Base-by-base conservation (phyloP, 2,888 invertebrate genomes). In the Drosophila maculinotata region DNA sequence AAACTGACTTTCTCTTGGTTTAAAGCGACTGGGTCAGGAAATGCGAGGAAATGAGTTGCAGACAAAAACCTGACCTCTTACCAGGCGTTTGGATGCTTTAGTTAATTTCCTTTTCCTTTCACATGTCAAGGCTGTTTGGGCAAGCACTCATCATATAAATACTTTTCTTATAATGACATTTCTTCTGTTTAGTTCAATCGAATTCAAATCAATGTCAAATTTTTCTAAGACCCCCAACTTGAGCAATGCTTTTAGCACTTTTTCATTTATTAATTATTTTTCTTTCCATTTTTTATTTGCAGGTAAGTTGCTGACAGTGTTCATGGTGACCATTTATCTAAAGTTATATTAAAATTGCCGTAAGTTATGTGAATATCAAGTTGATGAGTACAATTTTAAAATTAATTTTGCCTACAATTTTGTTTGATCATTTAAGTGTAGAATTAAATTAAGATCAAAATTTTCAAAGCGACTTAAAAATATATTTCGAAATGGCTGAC, bases 21-120 rank as follows among this genome's bases (percentile, higher is more conserved):
- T 56, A 47, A 62, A 56, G 20, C 31, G 17, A 15, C 39, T 30
- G 38, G 20, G 36, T 36, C 53, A 73, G 85, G 70, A 81, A 84
- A 64, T 68, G 42, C 49, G 44, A 76, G 81, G 72, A 84, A 83
- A 87, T 84, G 66, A 71, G 66, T 73, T 71, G 31, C 33, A 64
- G 65, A 47, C 58, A 53, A 39, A 54, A 56, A 45, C 23, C 49
- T 83, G 80, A 69, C 80, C 72, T 68, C 79, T 48, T 26, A 39
- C 9, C 7, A 44, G 25, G 9, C 9, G 23, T 15, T 28, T 33
- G 45, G 25, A 3, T 41, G 4, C 17, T 12, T 12, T 25, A 17
- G 7, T 62, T 41, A 54, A 53, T 53, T 44, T 58, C 28, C 49
- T 60, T 26, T 44, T 41, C 20, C 28, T 35, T 25, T 25, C 25